Evolutionary conservation across 1,140 invertebrate species (phyloP).

Genomic region (Diorhabda elongata): DNA sequence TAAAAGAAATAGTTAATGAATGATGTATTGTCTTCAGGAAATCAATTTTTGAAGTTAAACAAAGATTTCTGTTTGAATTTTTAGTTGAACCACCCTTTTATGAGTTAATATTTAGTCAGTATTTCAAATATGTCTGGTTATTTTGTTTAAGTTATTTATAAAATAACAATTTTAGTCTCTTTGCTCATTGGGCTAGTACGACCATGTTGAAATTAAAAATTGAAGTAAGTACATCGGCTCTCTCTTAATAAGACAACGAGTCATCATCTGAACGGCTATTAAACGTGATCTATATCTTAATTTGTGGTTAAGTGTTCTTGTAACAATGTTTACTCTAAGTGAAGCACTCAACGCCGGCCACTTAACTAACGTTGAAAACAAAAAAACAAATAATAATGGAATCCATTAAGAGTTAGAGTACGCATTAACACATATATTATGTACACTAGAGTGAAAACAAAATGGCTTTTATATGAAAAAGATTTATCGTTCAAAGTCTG

Average conservation of each 20-base stretch:
- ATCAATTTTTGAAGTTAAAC: too few relatives aligned
- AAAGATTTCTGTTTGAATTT: too few relatives aligned
- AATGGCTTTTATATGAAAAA: constrained; percentile 3
- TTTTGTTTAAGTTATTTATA: too few relatives aligned
- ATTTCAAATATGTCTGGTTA: too few relatives aligned
- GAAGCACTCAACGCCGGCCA: constrained; percentile 17
- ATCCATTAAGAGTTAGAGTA: constrained; percentile 16
- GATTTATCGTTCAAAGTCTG: constrained; percentile 2
- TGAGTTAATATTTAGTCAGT: too few relatives aligned
- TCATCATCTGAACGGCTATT: neutral
- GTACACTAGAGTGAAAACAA: constrained; percentile 2
- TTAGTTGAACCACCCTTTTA: too few relatives aligned
- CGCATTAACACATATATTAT: constrained; percentile 2
- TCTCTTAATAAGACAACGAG: neutral
- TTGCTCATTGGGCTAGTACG: too few relatives aligned
- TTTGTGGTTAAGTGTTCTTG: constrained; percentile 17
- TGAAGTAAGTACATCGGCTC: too few relatives aligned
- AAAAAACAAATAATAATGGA: constrained; percentile 14
- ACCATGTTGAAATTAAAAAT: too few relatives aligned
- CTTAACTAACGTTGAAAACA: constrained; percentile 13
- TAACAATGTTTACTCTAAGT: constrained; percentile 22
- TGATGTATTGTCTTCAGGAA: too few relatives aligned
- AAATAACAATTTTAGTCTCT: too few relatives aligned
- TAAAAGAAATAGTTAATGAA: too few relatives aligned
- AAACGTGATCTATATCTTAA: constrained; percentile 18